A percentile compares a stretch with the other conserved stretches of the same genome.
phyloP scores from a whole-genome alignment of 2,888 invertebrate genomes.

The Bimastos eiseni region DNA sequence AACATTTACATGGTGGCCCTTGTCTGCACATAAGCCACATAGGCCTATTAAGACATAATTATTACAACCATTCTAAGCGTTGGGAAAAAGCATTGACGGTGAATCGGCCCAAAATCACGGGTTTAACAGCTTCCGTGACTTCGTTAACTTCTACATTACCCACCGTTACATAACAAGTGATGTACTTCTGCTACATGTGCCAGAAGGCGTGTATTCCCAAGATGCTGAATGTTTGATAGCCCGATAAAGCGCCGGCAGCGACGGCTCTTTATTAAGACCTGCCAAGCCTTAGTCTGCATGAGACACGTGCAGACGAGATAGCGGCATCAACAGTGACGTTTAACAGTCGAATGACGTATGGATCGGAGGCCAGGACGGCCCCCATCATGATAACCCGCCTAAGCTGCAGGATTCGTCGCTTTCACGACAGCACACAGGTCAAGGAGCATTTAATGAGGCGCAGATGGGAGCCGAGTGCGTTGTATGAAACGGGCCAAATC shows the following conservation, averaged over 20 bases:
- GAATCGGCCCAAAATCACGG: too few species aligned
- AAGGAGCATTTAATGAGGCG: background rate
- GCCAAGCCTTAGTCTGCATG: background rate
- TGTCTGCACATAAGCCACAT: too few species aligned
- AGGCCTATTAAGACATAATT: too few species aligned
- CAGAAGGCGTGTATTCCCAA: background rate
- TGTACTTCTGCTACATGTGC: background rate
- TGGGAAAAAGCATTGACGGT: too few species aligned
- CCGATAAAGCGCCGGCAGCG: background rate
- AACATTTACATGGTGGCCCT: too few species aligned
- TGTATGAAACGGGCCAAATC: background rate
- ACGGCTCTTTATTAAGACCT: background rate
- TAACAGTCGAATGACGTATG: slow-evolving; percentile 5
- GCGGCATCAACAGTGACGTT: slow-evolving; percentile 13
- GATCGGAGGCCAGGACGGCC: background rate
- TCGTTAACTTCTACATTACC: too few species aligned
- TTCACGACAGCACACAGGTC: background rate
- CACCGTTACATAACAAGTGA: background rate
- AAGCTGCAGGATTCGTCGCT: background rate
- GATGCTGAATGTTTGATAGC: background rate
- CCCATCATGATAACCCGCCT: background rate
- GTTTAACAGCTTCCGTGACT: too few species aligned
- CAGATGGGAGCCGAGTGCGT: background rate
- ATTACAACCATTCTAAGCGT: too few species aligned
- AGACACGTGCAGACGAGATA: background rate